These are phyloP conservation scores for Pseudopleuronectes americanus DNA, from an alignment of 2,797 vertebrate species.

Conservation along the genomic window DNA sequence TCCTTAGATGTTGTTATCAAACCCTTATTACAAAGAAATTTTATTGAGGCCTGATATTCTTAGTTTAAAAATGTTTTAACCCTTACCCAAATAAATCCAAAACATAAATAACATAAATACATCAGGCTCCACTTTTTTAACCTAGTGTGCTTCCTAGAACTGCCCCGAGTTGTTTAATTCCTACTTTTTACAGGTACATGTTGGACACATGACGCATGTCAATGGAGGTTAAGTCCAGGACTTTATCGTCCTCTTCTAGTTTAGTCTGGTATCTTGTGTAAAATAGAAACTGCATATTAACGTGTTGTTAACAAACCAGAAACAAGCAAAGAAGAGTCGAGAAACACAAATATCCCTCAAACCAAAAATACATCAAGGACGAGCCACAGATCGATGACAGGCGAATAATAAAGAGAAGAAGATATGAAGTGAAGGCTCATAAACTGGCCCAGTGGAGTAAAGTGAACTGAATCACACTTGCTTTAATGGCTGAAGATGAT, in stretches of 20 bases:
- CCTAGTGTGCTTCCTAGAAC: too few relatives aligned
- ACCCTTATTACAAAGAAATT: too few relatives aligned
- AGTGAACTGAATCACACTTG: slow-evolving; percentile 31
- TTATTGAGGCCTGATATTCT: too few relatives aligned
- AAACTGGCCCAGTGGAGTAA: slow-evolving; percentile 13
- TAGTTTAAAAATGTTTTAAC: too few relatives aligned
- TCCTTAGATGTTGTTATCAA: too few relatives aligned
- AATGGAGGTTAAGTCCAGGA: too few relatives aligned
- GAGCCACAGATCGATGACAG: slow-evolving; percentile 17
- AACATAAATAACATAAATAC: too few relatives aligned
- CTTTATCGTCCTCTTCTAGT: neutral
- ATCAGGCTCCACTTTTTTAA: too few relatives aligned
- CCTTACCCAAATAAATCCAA: too few relatives aligned
- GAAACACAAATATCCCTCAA: neutral
- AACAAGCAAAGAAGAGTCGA: neutral
- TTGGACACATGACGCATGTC: too few relatives aligned
- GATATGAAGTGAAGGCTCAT: slow-evolving; percentile 27
- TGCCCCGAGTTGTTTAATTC: neutral
- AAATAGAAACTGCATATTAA: neutral
- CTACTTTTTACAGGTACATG: neutral
- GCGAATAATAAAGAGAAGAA: slow-evolving; percentile 15
- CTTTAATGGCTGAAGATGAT: slow-evolving; percentile 27
- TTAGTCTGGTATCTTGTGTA: neutral
- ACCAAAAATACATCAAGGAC: slow-evolving; percentile 29
- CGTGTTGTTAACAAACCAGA: neutral